Evolutionary conservation across 2,797 vertebrate species (phyloP).

Genomic region (Sciurus carolinensis): DNA sequence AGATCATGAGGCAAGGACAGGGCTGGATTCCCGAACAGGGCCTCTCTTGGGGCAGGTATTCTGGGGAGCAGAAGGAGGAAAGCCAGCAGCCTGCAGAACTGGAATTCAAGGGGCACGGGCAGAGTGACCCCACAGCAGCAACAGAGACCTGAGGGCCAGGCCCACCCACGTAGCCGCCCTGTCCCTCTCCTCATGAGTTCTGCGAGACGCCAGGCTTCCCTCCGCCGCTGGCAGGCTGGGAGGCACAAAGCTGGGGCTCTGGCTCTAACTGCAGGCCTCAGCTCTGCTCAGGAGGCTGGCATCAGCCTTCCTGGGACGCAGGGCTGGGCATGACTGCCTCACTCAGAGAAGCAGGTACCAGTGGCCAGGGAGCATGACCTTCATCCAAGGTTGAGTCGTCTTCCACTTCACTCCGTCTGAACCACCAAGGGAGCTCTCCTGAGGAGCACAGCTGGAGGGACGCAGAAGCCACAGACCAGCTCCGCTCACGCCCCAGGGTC

Average conservation of each 20-base stretch:
- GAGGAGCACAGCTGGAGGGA: not conserved
- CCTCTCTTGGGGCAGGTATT: no score
- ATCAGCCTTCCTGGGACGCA: not conserved
- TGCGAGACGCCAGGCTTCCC: no score
- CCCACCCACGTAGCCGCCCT: no score
- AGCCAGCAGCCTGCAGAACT: not conserved
- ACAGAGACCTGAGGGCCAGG: not conserved
- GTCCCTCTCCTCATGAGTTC: not conserved
- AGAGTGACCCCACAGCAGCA: no score
- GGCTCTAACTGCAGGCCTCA: not conserved
- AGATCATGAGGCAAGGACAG: not conserved
- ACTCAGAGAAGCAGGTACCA: no score
- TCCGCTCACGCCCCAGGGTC: no score
- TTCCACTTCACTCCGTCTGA: not conserved
- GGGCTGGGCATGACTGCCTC: no score
- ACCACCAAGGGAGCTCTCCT: accelerated
- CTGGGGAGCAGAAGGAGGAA: not conserved
- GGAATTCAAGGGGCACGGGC: not conserved
- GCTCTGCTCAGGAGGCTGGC: no score
- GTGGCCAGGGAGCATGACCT: not conserved
- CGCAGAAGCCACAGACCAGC: accelerated
- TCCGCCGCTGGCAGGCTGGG: no score
- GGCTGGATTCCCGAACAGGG: no score
- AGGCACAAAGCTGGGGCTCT: no score
- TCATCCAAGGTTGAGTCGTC: not conserved